A percentile compares a stretch with the other conserved stretches of the same genome.
Evolutionary conservation across 1,140 invertebrate genomes (phyloP).

Genomic region (Ceratosolen solmsi): DNA sequence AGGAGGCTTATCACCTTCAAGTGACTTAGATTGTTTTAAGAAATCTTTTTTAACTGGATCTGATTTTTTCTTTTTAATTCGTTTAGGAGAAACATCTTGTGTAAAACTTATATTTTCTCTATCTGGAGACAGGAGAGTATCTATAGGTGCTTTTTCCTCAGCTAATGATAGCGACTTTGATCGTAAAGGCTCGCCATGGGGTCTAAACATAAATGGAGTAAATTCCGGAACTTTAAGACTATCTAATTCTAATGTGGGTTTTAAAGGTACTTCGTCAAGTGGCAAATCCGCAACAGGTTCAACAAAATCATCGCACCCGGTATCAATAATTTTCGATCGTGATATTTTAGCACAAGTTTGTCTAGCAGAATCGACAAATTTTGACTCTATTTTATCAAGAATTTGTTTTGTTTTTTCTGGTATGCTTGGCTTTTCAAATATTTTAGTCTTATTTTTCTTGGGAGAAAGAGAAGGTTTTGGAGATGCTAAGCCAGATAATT

Average conservation of each 20-base stretch:
- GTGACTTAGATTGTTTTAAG: constrained; percentile 71
- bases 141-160: constrained; percentile 71
- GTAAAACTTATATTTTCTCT: constrained; percentile 70
- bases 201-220: constrained; percentile 68
- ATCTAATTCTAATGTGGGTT: constrained; percentile 70
- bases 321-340: constrained; percentile 69
- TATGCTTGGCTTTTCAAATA: constrained; percentile 68
- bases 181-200: constrained; percentile 68
- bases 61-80: constrained; percentile 62
- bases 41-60: constrained; percentile 69
- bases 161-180: constrained; percentile 71
- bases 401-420: constrained; percentile 72
- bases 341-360: constrained; percentile 60
- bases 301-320: constrained; percentile 71
- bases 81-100: constrained; percentile 68
- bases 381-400: constrained; percentile 69
- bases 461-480: constrained; percentile 56
- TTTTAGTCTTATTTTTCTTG: constrained; percentile 56
- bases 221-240: constrained; percentile 72
- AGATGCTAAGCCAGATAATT: constrained; percentile 35
- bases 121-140: constrained; percentile 70
- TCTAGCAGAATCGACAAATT: constrained; percentile 65
- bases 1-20: constrained; percentile 71
- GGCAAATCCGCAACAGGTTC: constrained; percentile 71
- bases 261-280: constrained; percentile 70